Percentiles rank a stretch among this genome's conserved stretches.
Conservation (phyloP, 37 sponge, comb jelly and placozoan genomes). For the Oscarella lobularis region DNA sequence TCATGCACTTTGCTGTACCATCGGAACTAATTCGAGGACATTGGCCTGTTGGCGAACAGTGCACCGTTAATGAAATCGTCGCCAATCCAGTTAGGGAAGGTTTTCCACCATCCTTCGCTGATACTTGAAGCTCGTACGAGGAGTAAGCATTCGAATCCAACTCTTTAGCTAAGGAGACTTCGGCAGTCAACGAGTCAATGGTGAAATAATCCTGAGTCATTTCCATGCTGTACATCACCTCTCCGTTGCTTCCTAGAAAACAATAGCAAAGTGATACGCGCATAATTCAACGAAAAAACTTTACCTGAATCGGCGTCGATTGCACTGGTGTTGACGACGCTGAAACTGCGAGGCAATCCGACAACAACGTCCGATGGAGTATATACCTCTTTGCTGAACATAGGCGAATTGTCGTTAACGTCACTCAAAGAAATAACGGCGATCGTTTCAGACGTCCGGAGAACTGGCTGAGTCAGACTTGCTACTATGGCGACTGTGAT, state of each 20-base stretch:
- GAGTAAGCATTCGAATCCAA: background rate
- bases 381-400: background rate
- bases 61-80: background rate
- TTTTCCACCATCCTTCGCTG: background rate
- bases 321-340: background rate
- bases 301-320: background rate
- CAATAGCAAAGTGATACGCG: no score
- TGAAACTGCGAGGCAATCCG: background rate
- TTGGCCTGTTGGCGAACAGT: background rate
- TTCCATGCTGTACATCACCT: no score
- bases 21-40: background rate
- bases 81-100: background rate
- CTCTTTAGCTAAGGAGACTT: no score
- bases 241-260: no score
- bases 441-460: background rate
- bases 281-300: background rate
- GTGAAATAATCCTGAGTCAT: no score
- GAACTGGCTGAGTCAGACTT: background rate
- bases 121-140: background rate
- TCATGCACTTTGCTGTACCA: no score
- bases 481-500: background rate
- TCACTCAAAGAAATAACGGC: background rate
- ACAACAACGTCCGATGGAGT: background rate
- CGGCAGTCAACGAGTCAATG: no score
- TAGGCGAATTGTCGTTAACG: background rate